A percentile compares a stretch with the other conserved stretches of the same genome.
phyloP scores from a whole-genome alignment of 2,797 vertebrate genomes.

The Remorina albescens region DNA sequence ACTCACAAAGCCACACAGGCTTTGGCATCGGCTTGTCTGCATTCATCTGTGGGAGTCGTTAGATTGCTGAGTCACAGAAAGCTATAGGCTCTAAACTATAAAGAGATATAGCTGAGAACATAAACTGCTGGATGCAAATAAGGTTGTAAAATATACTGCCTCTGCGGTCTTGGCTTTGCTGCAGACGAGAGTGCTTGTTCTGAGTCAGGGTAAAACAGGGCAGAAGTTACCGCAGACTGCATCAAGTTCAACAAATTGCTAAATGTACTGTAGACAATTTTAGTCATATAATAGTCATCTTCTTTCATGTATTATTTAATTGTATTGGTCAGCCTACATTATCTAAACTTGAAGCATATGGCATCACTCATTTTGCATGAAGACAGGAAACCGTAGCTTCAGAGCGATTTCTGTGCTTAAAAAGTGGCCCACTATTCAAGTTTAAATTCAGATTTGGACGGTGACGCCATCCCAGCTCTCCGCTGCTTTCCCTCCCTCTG shows the following conservation, averaged over 20 bases:
- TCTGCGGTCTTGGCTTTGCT: slow-evolving; percentile 60
- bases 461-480: slow-evolving; percentile 47
- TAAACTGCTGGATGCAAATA: slow-evolving; percentile 68
- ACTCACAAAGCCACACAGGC: slow-evolving; percentile 57
- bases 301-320: slow-evolving; percentile 10
- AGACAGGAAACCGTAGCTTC: slow-evolving; percentile 15
- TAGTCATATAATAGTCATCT: slow-evolving; percentile 3
- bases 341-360: neutral
- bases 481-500: slow-evolving; percentile 51
- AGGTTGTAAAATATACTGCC: slow-evolving; percentile 62
- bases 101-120: slow-evolving; percentile 53
- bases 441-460: slow-evolving; percentile 47
- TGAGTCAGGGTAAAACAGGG: slow-evolving; percentile 52
- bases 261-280: slow-evolving; percentile 35
- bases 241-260: slow-evolving; percentile 37
- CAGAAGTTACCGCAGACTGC: slow-evolving; percentile 40
- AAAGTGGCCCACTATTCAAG: slow-evolving; percentile 37
- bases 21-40: slow-evolving; percentile 48
- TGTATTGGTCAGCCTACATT: neutral
- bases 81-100: slow-evolving; percentile 57
- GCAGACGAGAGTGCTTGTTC: slow-evolving; percentile 40
- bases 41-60: slow-evolving; percentile 38
- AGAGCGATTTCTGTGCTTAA: slow-evolving; percentile 37
- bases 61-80: slow-evolving; percentile 61
- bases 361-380: slow-evolving; percentile 1